Percentiles rank a stretch among this genome's conserved stretches.
Evolutionary conservation across 2,797 vertebrate species (phyloP).

Genomic region (Aulostomus chinensis): DNA sequence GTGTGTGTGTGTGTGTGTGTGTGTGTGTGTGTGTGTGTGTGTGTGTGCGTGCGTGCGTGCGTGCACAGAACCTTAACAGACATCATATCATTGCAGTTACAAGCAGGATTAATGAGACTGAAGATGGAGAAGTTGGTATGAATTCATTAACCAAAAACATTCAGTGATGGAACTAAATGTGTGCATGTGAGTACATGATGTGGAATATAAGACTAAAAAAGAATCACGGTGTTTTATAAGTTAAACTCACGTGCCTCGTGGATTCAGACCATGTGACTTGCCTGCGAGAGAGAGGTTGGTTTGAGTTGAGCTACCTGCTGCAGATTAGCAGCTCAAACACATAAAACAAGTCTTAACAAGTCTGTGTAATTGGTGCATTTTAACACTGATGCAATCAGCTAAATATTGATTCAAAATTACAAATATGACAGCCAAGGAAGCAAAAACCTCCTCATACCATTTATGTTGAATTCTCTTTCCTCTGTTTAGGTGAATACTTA

Average conservation of each 20-base stretch:
- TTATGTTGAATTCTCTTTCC: not conserved
- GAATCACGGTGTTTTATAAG: slow-evolving; percentile 32
- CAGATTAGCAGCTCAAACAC: not conserved
- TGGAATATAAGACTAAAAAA: slow-evolving; percentile 3
- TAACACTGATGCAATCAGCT: not conserved
- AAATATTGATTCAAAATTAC: not conserved
- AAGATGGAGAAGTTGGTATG: too few relatives aligned
- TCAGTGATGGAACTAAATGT: not conserved
- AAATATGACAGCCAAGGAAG: not conserved
- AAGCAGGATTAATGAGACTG: too few relatives aligned
- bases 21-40: slow-evolving; percentile 9
- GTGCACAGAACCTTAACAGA: slow-evolving; percentile 1
- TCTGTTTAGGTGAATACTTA: slow-evolving; percentile 10
- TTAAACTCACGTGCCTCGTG: slow-evolving; percentile 40
- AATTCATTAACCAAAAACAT: not conserved
- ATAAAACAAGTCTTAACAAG: slow-evolving; percentile 10
- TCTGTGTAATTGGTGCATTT: not conserved
- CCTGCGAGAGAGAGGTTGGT: not conserved
- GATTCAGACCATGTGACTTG: slow-evolving; percentile 24
- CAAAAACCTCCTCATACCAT: not conserved
- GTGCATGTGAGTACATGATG: not conserved
- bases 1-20: slow-evolving; percentile 4
- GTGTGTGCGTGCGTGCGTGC: slow-evolving; percentile 15
- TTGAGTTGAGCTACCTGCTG: slow-evolving; percentile 14
- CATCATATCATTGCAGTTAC: too few relatives aligned